Base-by-base conservation (phyloP, 2,888 invertebrate species). In the Onthophagus sagittarius region DNA sequence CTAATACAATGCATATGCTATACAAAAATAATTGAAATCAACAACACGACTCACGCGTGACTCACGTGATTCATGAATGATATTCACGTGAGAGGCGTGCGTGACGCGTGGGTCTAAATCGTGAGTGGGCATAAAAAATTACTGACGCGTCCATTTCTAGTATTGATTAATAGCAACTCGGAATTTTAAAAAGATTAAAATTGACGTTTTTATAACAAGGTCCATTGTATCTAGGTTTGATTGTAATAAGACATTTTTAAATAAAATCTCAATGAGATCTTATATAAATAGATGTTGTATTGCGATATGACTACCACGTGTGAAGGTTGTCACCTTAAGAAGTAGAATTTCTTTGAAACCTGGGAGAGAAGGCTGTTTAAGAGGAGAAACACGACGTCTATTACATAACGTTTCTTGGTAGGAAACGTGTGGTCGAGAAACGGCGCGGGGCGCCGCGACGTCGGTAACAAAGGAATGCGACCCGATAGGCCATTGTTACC, bases 401-500 rank as follows among this genome's bases (percentile, higher is more conserved):
- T 53, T 53, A 53, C 39, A 53, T 53, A 53, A 53, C 39, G 11
- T 53, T 53, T 53, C 39, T 53, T 53, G 11, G 9, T 53, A 53
- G 39, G 39, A 53, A 53, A 53, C 39, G 39, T 23, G 23, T 11
- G 39, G 39, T 53, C 39, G 39, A 53, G 39, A 53, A 53, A 53
- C 39, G 39, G 63, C 63, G 63, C 15, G 31, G 67, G 67, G 23
- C 67, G 67, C 67, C 31, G 67, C 67, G 67, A 32, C 67, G 23
- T 7, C 39, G 11, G 39, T 53, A 53, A 53, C 23, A 31, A 23
- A 67, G 32, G 67, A 67, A 67, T 67, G 67, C 67, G 67, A 23
- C 32, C 23, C 67, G 67, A 67, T 67, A 31, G 32, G 23, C 67
- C 67, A 67, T 67, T 67, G 67, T 67, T 67, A 32, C n/a, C 23